Base-by-base conservation (phyloP, 2,797 vertebrate species). In the Urocyon cinereoargenteus region DNA sequence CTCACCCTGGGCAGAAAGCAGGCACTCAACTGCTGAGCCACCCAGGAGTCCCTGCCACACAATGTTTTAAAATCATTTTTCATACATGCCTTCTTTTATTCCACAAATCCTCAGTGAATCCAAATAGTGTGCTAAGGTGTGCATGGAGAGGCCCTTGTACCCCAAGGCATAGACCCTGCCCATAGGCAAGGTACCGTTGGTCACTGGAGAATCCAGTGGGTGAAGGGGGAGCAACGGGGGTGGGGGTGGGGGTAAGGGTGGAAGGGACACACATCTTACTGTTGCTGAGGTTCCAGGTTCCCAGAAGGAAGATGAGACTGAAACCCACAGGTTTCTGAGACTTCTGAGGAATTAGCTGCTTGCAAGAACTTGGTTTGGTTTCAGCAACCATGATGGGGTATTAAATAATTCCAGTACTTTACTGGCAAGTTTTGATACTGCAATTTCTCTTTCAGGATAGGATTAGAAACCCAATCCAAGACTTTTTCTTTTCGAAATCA, bases 281-380 rank as follows among this genome's bases (percentile, higher is more conserved):
- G 66, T 24, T 72, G 55, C 64, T 34, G 49, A 51, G 22, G 26
- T 57, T 86, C n/a, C 28, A 55, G 86, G 66, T 26, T 68, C 90
- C 85, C 34, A 72, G 55, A 81, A 31, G 57, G 72, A 96, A 88
- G 51, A 36, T 6, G 77, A 87, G 57, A 75, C 40, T 36, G 82
- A 97, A 94, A 91, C 79, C 83, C 18, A 40, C 5, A 31, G 19
- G 64, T 90, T 96, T 78, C 40, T 62, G 61, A 94, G 53, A 89
- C 49, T 93, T 97, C 93, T 83, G 88, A 66, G 90, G 96, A 97
- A 97, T 89, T 88, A 62, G n/a, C 66, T 79, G 34, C 81, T 95
- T 96, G 75, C 28, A 62, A 94, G 79, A 96, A 94, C 79, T 78
- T 51, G 26, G 59, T 81, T 92, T n/a, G 28, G 70, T 91, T 95